Percentiles rank a stretch among this genome's conserved stretches.
phyloP scores from a whole-genome alignment of 2,797 vertebrate species.

The Acanthurus lineatus region DNA sequence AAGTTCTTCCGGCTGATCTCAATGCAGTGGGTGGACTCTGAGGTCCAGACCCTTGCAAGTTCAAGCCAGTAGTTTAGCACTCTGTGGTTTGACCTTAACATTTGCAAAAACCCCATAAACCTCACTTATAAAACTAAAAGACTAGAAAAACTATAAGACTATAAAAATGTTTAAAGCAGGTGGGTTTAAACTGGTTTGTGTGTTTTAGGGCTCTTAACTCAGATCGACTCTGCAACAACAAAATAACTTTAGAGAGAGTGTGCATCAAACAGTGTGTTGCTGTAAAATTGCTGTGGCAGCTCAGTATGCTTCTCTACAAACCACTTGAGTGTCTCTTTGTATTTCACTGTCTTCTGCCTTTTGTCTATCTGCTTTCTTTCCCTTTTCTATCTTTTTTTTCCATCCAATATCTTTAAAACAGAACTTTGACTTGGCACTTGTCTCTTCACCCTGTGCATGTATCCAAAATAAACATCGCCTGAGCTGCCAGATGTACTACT shows the following conservation, averaged over 20 bases:
- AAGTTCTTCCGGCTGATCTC: too few species aligned
- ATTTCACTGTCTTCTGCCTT: conserved; percentile 34
- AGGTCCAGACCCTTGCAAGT: too few species aligned
- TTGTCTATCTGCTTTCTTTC: conserved; percentile 31
- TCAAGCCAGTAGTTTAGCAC: neutral
- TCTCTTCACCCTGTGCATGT: conserved; percentile 42
- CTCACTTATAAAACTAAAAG: neutral
- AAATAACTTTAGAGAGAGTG: neutral
- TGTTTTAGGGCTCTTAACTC: neutral
- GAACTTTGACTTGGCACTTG: conserved; percentile 5
- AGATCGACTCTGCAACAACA: neutral
- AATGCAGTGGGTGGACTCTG: too few species aligned
- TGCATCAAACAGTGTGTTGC: conserved; percentile 58
- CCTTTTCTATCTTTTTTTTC: neutral
- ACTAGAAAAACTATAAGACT: neutral
- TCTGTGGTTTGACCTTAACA: neutral
- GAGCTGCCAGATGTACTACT: conserved; percentile 12
- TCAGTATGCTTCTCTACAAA: conserved; percentile 34
- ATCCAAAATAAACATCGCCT: conserved; percentile 56
- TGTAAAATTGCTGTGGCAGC: conserved; percentile 56
- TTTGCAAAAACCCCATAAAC: neutral
- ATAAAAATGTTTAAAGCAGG: conserved; percentile 10
- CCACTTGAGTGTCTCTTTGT: conserved; percentile 29
- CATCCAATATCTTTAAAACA: conserved; percentile 17
- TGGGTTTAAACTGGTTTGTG: neutral